These are phyloP conservation scores for Sclerurus mexicanus DNA, from an alignment of 2,113 vertebrate genomes.

Conservation along the genomic window DNA sequence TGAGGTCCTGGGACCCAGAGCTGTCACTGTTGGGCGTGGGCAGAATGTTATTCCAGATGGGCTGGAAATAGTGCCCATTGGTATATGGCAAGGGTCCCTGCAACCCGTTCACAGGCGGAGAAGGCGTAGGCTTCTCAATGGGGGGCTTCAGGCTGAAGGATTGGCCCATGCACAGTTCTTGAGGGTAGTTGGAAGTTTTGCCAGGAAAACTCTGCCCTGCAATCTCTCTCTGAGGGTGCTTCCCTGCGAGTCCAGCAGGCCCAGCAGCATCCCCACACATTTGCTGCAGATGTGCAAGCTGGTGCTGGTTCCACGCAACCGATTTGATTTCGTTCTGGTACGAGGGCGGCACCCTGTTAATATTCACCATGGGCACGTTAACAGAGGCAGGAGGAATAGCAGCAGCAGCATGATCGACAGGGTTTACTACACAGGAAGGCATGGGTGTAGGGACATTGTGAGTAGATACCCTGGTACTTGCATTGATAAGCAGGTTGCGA, in stretches of 20 bases:
- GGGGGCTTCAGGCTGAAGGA: constrained; percentile 91
- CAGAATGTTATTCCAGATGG: constrained; percentile 95
- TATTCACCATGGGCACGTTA: constrained; percentile 78
- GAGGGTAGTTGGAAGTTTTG: constrained; percentile 87
- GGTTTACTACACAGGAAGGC: constrained; percentile 87
- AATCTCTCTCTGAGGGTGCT: constrained; percentile 82
- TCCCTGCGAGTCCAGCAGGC: constrained; percentile 78
- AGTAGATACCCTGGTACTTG: constrained; percentile 94
- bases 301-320: constrained; percentile 93
- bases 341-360: constrained; percentile 86
- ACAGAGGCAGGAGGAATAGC: constrained; percentile 77
- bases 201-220: constrained; percentile 81
- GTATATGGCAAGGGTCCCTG: constrained; percentile 88
- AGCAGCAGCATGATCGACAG: constrained; percentile 85
- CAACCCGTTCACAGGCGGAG: constrained; percentile 90
- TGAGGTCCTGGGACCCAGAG: constrained; percentile 96
- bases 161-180: constrained; percentile 93
- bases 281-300: constrained; percentile 89
- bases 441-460: constrained; percentile 81
- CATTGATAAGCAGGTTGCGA: constrained; percentile 96
- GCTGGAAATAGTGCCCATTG: constrained; percentile 95
- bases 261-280: constrained; percentile 85
- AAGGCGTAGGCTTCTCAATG: constrained; percentile 92
- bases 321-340: constrained; percentile 89
- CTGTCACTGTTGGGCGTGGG: constrained; percentile 99